Evolutionary conservation across 1,140 invertebrate species (phyloP).

Genomic region (Gerris buenoi): DNA sequence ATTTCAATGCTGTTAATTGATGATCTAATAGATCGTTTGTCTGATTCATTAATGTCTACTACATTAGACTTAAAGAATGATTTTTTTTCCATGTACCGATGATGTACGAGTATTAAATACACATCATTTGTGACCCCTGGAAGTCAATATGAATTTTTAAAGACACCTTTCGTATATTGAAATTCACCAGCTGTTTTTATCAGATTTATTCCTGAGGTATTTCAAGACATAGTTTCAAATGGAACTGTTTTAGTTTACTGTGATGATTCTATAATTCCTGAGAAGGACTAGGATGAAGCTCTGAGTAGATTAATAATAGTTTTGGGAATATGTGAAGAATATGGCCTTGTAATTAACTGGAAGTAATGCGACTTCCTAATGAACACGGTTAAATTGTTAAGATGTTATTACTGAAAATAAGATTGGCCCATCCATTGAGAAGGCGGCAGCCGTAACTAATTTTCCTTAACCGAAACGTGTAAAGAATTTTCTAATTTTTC

Average conservation of each 20-base stretch:
- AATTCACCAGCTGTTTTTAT: not conserved
- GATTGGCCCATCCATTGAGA: not conserved
- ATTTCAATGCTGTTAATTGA: too few relatives aligned
- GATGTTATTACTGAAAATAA: not conserved
- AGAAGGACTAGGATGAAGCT: too few relatives aligned
- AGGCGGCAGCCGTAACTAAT: too few relatives aligned
- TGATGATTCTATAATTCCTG: not conserved
- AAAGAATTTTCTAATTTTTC: conserved; percentile 21
- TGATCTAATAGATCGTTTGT: not conserved
- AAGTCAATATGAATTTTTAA: not conserved
- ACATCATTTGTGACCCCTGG: not conserved
- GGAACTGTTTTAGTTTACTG: not conserved
- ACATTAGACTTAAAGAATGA: not conserved
- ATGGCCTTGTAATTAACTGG: too few relatives aligned
- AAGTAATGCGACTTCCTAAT: not conserved
- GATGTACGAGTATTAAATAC: not conserved
- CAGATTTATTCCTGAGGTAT: not conserved
- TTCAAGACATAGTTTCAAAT: not conserved
- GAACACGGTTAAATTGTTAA: not conserved
- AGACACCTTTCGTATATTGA: not conserved
- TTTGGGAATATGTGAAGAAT: too few relatives aligned
- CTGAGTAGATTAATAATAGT: too few relatives aligned
- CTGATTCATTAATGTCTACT: not conserved
- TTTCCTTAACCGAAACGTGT: too few relatives aligned
- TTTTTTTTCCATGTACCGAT: not conserved